Evolutionary conservation across 1,140 invertebrate genomes (phyloP), one percentile per base, ranked within the genome.

Genomic region (Diabrotica undecimpunctata): DNA sequence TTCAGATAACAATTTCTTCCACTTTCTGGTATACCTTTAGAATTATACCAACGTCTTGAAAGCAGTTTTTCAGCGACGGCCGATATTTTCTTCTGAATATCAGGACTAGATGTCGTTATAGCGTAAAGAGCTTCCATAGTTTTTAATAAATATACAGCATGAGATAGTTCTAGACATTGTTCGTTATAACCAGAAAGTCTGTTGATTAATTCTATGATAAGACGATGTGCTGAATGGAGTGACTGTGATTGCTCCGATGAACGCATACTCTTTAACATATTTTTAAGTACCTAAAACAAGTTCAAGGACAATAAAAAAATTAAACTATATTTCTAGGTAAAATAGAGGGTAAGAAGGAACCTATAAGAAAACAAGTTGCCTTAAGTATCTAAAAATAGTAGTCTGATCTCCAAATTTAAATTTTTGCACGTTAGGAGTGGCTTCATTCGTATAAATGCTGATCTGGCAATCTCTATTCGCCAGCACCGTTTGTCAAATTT

Each of bases 31-130:
- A 73, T 66, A 0, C 83, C 83, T 66, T 81, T 79, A n/a, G 74
- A 61, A 67, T 81, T 81, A 67, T 81, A 82, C 86, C 86, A 87
- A 60, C 78, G 75, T 66, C 78, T 76, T 6, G 76, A 81, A 38
- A 87, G 73, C 66, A 86, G 83, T 50, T 79, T 79, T 54, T 79
- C 73, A 52, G 82, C 80, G 59, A 82, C 72, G 65, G 79, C 72
- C 64, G 74, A 79, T 67, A 83, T 72, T 79, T 80, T 73, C 75
- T 80, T 65, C 68, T 68, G 57, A 74, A 70, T 59, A 60, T 71
- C 66, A 52, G 65, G 63, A 73, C 77, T 64, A 67, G 78, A 70
- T 73, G 72, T 63, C 73, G 69, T 70, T 8, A 62, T 76, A 52
- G 78, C 75, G 61, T 79, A 73, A 12, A 84, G 68, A 37, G 77